Evolutionary conservation across 2,888 invertebrate genomes (phyloP), one percentile per base, ranked within the genome.

Genomic region (Himalopsyche kuldschensis): DNA sequence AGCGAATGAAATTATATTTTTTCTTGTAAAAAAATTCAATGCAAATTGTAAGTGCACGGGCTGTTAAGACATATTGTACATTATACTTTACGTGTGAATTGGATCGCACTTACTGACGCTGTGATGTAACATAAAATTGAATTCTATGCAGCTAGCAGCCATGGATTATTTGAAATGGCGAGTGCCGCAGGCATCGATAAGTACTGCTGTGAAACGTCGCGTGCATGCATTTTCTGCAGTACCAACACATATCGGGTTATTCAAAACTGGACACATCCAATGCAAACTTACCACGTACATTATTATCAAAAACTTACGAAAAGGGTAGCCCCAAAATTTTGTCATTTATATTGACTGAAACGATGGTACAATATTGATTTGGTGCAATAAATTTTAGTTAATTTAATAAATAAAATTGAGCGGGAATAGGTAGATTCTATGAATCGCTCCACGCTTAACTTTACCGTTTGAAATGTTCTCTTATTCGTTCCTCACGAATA

Each of bases 391-490:
- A 15, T 41, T 15, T 15, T 3, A 15, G 3, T 15, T 15, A 41
- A 41, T 15, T 41, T 20, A 55, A 20, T 55, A 55, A 8, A 24
- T 55, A 55, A 55, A 55, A 55, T 55, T 55, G 55, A 55, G 55
- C 55, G 55, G 55, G 55, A 55, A 55, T 55, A 15, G 55, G 24
- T 55, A 55, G 6, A 55, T 20, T 4, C 6, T 55, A 55, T 55
- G 6, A 55, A 55, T 55, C 3, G 55, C 6, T 55, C n/a, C 24
- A 55, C 24, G 5, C n/a, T 24, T 20, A 55, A 55, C 55, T 92
- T 94, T 95, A 98, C 98, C 97, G 96, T 96, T 97, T 97, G 94
- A 98, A 98, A 94, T 97, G 97, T 93, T 98, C 97, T 94, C 96
- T 95, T 94, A 98, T 97, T 93, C 97, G 95, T 92, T 98, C 98